Evolutionary conservation across 2,797 vertebrate species (phyloP), one percentile per base, ranked within the genome.

Genomic region (Pagetopsis macropterus): DNA sequence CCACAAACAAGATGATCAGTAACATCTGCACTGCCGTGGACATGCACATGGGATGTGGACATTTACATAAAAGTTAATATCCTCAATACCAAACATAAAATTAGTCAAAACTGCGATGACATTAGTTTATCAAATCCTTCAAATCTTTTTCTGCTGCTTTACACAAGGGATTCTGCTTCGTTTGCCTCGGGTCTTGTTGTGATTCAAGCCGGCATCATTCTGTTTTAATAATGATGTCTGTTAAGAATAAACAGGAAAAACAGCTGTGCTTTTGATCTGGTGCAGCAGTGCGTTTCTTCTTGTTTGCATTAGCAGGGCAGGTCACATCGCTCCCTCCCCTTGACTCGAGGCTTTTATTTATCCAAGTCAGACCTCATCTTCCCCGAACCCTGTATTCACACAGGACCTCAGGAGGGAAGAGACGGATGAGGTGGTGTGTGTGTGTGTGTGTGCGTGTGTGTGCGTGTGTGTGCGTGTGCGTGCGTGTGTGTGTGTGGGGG

Each of bases 311-410:
- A 82, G 71, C 55, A 40, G 17, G 61, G 54, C 55, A 69, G 70
- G 73, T 87, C 72, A 57, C 63, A 75, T 66, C 16, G 8, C 68
- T 71, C 70, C 64, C 55, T 62, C 77, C 76, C 59, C 80, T 72
- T 60, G 17, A 75, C 70, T 69, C 9, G 56, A 85, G 83, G 80
- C 84, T 86, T 90, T 88, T 87, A 87, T 89, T 91, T 91, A 89
- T 86, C 70, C 62, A 21, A 76, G 77, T 84, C 85, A 82, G 72
- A 73, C 83, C 77, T 85, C 87, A 61, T 89, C 81, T 85, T 85
- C 72, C 57, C 41, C 31, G 56, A 54, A 87, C 81, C 85, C 90
- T 90, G 82, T 92, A 91, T 92, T 92, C 88, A 91, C 60, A 52
- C 54, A 66, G 75, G 79, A 77, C 76, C 69, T 80, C 70, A 73